These are phyloP conservation scores for Drosophila mayaguana DNA, from an alignment of 2,888 invertebrate species.

Conservation along the genomic window DNA sequence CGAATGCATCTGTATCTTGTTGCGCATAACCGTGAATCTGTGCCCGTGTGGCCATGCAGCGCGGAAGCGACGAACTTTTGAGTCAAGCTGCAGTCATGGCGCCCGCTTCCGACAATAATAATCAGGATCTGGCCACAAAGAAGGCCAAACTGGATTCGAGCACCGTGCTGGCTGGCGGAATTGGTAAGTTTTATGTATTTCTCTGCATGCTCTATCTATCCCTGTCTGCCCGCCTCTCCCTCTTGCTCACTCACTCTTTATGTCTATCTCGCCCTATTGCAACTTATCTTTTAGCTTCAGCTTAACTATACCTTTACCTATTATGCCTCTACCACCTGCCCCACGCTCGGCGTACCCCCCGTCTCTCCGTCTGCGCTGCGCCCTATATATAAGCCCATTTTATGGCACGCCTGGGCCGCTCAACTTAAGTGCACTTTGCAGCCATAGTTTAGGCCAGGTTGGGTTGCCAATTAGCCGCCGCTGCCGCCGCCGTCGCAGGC, in stretches of 20 bases:
- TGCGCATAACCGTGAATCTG: slow-evolving; percentile 15
- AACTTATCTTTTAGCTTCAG: slow-evolving; percentile 20
- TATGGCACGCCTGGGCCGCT: slow-evolving; percentile 53
- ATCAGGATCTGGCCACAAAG: slow-evolving; percentile 95
- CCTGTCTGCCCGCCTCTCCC: slow-evolving; percentile 6
- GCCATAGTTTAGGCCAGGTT: slow-evolving; percentile 44
- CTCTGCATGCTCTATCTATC: slow-evolving; percentile 12
- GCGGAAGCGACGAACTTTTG: slow-evolving; percentile 98
- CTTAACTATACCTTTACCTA: slow-evolving; percentile 22
- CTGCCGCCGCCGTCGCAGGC: slow-evolving; percentile 3
- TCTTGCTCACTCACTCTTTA: background rate
- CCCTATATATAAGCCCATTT: slow-evolving; percentile 46
- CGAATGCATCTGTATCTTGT: slow-evolving; percentile 29
- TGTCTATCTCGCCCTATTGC: slow-evolving; percentile 22
- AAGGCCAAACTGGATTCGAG: slow-evolving; percentile 90
- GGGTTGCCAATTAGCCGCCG: slow-evolving; percentile 55
- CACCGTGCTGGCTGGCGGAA: slow-evolving; percentile 84
- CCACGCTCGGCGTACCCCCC: background rate
- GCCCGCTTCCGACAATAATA: slow-evolving; percentile 97
- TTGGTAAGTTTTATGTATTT: slow-evolving; percentile 83
- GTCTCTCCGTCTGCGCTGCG: background rate
- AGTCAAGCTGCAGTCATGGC: slow-evolving; percentile 98
- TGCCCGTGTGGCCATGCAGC: slow-evolving; percentile 87
- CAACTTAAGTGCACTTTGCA: slow-evolving; percentile 69
- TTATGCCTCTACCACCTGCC: slow-evolving; percentile 17